Percentiles rank a stretch among this genome's conserved stretches.
phyloP scores from a whole-genome alignment of 2,888 invertebrate genomes.

The Agelastica alni region DNA sequence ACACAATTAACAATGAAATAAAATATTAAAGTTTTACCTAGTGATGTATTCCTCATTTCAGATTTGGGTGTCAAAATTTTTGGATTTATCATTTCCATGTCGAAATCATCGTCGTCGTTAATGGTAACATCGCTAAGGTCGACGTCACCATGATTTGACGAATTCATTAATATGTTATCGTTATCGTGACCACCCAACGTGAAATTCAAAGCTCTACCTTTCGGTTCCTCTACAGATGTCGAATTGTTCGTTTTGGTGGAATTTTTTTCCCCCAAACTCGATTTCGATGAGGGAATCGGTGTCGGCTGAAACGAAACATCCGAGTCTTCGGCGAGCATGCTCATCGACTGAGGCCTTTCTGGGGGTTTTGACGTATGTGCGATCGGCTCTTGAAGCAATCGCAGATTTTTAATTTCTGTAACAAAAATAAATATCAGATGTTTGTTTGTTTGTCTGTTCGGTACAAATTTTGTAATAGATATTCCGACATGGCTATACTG shows the following conservation, averaged over 20 bases:
- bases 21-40: too few species aligned
- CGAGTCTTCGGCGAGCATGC: slow-evolving; percentile 49
- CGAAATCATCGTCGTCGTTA: slow-evolving; percentile 62
- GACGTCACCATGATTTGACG: slow-evolving; percentile 28
- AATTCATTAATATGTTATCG: slow-evolving; percentile 44
- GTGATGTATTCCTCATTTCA: slow-evolving; percentile 28
- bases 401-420: slow-evolving; percentile 23
- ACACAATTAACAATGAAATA: too few species aligned
- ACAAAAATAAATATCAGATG: slow-evolving; percentile 8
- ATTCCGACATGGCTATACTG: too few species aligned
- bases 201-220: slow-evolving; percentile 53
- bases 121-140: slow-evolving; percentile 82
- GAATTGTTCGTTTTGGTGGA: slow-evolving; percentile 9
- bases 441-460: too few species aligned
- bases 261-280: neutral
- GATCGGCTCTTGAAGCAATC: slow-evolving; percentile 37
- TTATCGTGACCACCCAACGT: slow-evolving; percentile 44
- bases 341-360: slow-evolving; percentile 43
- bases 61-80: slow-evolving; percentile 43
- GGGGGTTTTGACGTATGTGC: slow-evolving; percentile 42
- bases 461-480: too few species aligned
- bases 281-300: slow-evolving; percentile 25
- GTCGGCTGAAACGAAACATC: slow-evolving; percentile 38
- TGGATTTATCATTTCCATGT: slow-evolving; percentile 42
- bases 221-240: slow-evolving; percentile 38